These are phyloP conservation scores for Lithophane semibrunnea DNA, from an alignment of 2,888 invertebrate species.

Conservation along the genomic window DNA sequence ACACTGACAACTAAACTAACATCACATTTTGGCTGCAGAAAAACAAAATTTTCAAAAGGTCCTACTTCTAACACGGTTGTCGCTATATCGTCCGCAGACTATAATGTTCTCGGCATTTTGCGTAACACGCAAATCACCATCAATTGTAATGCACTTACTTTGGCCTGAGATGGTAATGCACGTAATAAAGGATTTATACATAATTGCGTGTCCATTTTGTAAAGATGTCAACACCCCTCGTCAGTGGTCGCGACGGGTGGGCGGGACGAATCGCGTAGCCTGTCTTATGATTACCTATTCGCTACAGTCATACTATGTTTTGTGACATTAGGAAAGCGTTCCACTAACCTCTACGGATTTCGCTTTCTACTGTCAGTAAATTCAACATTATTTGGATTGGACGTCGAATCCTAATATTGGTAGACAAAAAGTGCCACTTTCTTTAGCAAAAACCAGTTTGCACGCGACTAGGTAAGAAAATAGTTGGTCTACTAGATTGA, in stretches of 20 bases:
- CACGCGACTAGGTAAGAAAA: constrained; percentile 37
- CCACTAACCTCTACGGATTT: constrained; percentile 79
- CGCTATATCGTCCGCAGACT: background rate
- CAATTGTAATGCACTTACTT: constrained; percentile 47
- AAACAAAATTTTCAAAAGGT: background rate
- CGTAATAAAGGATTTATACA: constrained; percentile 47
- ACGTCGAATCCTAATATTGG: constrained; percentile 58
- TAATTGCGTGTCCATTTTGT: constrained; percentile 63
- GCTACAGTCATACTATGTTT: constrained; percentile 73
- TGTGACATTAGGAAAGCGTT: constrained; percentile 78
- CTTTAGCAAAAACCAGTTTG: constrained; percentile 64
- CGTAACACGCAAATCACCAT: constrained; percentile 50
- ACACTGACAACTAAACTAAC: background rate
- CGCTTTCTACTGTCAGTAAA: constrained; percentile 77
- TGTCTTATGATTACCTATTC: constrained; percentile 74
- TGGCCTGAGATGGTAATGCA: constrained; percentile 46
- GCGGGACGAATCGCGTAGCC: constrained; percentile 70
- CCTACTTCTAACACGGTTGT: background rate
- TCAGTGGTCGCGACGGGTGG: constrained; percentile 51
- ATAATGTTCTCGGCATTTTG: constrained; percentile 24
- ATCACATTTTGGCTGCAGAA: background rate
- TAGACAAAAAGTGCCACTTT: constrained; percentile 58
- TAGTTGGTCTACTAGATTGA: constrained; percentile 30
- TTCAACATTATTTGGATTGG: constrained; percentile 51
- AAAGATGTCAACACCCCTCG: constrained; percentile 65